phyloP scores from a whole-genome alignment of 2,113 vertebrate genomes.

The Clarias batrachus region DNA sequence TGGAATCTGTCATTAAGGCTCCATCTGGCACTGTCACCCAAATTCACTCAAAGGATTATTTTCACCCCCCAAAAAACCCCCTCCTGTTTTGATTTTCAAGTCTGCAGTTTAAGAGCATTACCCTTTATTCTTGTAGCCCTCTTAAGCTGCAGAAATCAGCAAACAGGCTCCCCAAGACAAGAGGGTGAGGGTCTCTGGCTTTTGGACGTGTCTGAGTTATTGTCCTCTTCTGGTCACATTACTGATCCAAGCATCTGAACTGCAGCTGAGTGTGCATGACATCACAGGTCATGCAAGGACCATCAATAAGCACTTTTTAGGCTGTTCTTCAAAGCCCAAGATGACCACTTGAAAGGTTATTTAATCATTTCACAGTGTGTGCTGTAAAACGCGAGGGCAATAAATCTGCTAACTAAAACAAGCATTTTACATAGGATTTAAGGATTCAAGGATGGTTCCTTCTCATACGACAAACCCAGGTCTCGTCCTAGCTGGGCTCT shows the following conservation, averaged over 20 bases:
- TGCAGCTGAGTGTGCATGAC: conserved; percentile 16
- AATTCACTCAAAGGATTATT: neutral
- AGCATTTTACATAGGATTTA: neutral
- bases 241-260: neutral
- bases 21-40: neutral
- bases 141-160: neutral
- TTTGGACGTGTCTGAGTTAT: neutral
- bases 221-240: neutral
- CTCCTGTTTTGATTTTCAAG: neutral
- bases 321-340: neutral
- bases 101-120: neutral
- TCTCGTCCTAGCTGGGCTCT: too few relatives aligned
- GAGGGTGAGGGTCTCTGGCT: neutral
- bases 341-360: neutral
- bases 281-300: conserved; percentile 26
- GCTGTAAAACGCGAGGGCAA: neutral
- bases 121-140: neutral
- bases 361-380: neutral
- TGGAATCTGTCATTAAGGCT: neutral
- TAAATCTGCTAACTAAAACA: neutral
- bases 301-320: conserved; percentile 13
- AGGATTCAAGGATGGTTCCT: too few relatives aligned
- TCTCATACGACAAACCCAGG: too few relatives aligned
- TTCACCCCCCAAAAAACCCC: neutral
- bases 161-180: neutral